Conservation (phyloP, 2,888 invertebrate species). For the Rhopalosiphum nymphaeae region DNA sequence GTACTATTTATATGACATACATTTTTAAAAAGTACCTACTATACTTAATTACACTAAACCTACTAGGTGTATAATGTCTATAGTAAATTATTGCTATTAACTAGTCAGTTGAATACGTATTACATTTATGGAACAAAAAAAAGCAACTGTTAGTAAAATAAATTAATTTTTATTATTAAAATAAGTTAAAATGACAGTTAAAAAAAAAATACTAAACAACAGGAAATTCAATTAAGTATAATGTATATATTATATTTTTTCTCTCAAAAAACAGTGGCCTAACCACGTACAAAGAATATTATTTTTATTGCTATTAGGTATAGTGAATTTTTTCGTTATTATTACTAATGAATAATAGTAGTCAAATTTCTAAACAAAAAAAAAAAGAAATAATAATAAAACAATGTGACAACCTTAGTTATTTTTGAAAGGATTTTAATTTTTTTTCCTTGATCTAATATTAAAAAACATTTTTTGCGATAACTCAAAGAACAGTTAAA, state of each 20-base stretch:
- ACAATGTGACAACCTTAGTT: background rate
- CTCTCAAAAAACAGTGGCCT: background rate
- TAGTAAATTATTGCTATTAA: background rate
- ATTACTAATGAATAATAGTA: background rate
- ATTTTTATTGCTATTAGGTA: background rate
- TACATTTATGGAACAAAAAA: background rate
- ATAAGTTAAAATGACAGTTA: background rate
- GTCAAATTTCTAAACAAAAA: background rate
- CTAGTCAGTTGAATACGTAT: background rate
- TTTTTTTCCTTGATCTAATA: background rate
- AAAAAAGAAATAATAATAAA: background rate
- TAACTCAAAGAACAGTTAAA: background rate
- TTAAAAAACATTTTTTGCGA: background rate
- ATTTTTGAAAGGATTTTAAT: background rate
- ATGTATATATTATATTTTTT: background rate
- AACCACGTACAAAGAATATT: background rate
- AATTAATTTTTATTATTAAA: background rate
- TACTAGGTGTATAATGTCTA: background rate
- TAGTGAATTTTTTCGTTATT: background rate
- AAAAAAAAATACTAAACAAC: background rate
- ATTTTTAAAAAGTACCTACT: background rate
- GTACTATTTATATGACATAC: background rate
- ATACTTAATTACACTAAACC: background rate
- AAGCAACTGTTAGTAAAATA: background rate
- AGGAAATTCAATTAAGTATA: background rate